phyloP scores from a whole-genome alignment of 1,140 invertebrate genomes.

The Drosophila punjabiensis region DNA sequence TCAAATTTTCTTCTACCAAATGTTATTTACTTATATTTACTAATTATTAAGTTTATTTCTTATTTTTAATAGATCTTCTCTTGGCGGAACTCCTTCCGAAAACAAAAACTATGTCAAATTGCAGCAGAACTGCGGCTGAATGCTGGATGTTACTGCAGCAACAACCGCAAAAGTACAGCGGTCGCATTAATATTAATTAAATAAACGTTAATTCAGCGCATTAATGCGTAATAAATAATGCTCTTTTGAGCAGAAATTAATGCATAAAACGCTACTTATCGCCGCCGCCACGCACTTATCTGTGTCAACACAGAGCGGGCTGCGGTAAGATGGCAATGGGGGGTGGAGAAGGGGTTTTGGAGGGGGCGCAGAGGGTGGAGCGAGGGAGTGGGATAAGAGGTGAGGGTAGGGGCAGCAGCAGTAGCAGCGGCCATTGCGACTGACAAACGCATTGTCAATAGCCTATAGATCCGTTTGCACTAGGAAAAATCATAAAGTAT shows the following conservation, averaged over 20 bases:
- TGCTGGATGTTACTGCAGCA: slow-evolving; percentile 8
- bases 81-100: slow-evolving; percentile 7
- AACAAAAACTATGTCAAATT: slow-evolving; percentile 40
- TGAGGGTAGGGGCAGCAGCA: not conserved
- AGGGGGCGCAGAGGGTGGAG: slow-evolving; percentile 3
- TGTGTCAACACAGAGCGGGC: slow-evolving; percentile 77
- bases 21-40: not conserved
- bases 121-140: slow-evolving; percentile 10
- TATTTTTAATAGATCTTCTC: not conserved
- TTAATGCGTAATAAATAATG: slow-evolving; percentile 84
- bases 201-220: slow-evolving; percentile 84
- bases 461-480: slow-evolving; percentile 69
- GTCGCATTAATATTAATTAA: slow-evolving; percentile 85
- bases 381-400: slow-evolving; percentile 2
- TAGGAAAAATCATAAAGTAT: not conserved
- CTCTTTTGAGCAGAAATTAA: slow-evolving; percentile 81
- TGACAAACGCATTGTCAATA: slow-evolving; percentile 83
- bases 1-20: not conserved
- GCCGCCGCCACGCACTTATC: slow-evolving; percentile 78
- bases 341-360: not conserved
- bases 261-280: slow-evolving; percentile 84
- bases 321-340: slow-evolving; percentile 30
- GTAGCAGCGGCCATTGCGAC: slow-evolving; percentile 20
- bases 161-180: slow-evolving; percentile 30
- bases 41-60: not conserved